A percentile compares a stretch with the other conserved stretches of the same genome.
Evolutionary conservation across 2,797 vertebrate genomes (phyloP).

Genomic region (Enteromius afrohamiltoni): DNA sequence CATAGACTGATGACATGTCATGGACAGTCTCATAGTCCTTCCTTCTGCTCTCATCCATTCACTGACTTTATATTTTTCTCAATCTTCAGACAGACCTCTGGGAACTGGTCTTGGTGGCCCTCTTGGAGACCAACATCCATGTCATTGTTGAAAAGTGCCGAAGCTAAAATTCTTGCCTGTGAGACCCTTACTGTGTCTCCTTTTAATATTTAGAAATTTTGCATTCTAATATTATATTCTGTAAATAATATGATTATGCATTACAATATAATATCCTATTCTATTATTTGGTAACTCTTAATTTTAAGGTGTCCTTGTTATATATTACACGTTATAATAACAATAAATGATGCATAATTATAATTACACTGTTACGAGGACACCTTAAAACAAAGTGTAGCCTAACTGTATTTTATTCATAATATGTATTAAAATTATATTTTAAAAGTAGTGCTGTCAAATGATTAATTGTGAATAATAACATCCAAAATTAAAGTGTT

Average conservation of each 20-base stretch:
- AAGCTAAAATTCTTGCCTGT: slow-evolving; percentile 90
- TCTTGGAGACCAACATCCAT: slow-evolving; percentile 93
- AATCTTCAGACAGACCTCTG: slow-evolving; percentile 71
- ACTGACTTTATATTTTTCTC: slow-evolving; percentile 6
- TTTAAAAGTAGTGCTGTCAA: too few species aligned
- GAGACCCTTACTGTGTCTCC: slow-evolving; percentile 59
- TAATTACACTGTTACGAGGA: too few species aligned
- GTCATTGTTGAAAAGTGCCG: slow-evolving; percentile 90
- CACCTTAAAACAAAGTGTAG: too few species aligned
- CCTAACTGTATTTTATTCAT: too few species aligned
- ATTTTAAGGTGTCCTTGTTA: background rate
- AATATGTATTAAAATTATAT: too few species aligned
- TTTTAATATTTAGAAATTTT: background rate
- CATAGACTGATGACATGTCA: background rate
- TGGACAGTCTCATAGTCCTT: slow-evolving; percentile 8
- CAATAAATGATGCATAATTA: background rate
- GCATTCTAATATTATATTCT: background rate
- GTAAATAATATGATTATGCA: too few species aligned
- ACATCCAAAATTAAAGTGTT: too few species aligned
- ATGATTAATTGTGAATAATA: too few species aligned
- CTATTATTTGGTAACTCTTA: background rate
- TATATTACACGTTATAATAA: background rate
- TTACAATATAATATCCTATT: background rate
- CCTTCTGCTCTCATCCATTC: background rate
- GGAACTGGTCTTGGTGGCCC: slow-evolving; percentile 85